Evolutionary conservation across 2,888 invertebrate genomes (phyloP).

Genomic region (Chymomyza fuscimana): DNA sequence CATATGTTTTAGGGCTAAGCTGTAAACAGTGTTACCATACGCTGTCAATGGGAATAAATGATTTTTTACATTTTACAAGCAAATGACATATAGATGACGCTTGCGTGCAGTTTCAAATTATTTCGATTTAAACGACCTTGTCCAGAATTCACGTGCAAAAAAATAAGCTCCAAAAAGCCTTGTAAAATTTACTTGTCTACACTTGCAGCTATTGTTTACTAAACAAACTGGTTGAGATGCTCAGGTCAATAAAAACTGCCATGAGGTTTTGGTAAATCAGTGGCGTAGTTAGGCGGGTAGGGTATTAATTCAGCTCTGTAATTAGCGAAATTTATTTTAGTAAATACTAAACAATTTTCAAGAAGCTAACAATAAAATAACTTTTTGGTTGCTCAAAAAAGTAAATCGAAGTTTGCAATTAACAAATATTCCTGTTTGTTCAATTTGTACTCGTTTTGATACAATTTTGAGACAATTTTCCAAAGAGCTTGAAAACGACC

Average conservation of each 20-base stretch:
- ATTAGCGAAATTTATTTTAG: no score
- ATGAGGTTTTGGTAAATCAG: not conserved
- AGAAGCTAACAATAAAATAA: no score
- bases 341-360: no score
- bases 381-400: no score
- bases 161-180: not conserved
- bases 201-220: constrained; percentile 5
- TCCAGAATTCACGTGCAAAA: not conserved
- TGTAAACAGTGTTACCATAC: not conserved
- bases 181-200: not conserved
- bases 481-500: no score
- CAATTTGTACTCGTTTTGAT: no score
- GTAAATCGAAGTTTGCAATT: no score
- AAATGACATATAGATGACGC: not conserved
- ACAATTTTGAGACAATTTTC: no score
- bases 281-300: not conserved
- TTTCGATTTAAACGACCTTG: not conserved
- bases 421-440: no score
- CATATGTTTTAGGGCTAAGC: not conserved
- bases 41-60: not conserved
- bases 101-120: not conserved
- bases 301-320: no score
- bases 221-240: not conserved
- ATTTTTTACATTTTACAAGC: not conserved
- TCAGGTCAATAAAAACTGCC: not conserved